phyloP scores from a whole-genome alignment of 2,113 vertebrate species.

The Anser cygnoides region DNA sequence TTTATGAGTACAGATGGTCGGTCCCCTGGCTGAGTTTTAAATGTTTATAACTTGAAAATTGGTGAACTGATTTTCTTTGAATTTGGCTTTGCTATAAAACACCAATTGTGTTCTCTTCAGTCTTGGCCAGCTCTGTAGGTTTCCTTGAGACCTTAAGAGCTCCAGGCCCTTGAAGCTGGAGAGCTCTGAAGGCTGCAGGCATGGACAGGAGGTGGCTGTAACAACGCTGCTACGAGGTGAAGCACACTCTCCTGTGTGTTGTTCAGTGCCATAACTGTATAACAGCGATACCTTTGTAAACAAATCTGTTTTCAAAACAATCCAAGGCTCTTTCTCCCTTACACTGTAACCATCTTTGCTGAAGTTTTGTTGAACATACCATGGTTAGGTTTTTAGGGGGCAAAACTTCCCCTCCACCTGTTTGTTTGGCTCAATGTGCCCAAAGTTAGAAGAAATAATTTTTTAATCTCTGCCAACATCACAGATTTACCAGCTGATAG shows the following conservation, averaged over 20 bases:
- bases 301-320: background rate
- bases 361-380: background rate
- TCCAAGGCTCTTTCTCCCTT: background rate
- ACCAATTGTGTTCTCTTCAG: background rate
- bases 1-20: background rate
- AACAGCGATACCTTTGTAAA: background rate
- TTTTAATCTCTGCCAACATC: background rate
- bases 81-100: background rate
- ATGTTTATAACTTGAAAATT: background rate
- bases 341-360: background rate
- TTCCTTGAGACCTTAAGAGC: background rate
- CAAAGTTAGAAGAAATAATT: background rate
- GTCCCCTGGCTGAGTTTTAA: conserved; percentile 2
- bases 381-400: background rate
- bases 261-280: background rate
- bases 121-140: background rate
- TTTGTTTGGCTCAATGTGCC: background rate
- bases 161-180: background rate
- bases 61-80: conserved; percentile 17
- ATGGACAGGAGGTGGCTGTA: background rate
- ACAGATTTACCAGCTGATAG: background rate
- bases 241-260: fast-evolving
- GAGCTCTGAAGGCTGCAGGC: background rate
- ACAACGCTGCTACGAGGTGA: background rate
- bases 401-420: background rate